Base-by-base conservation (phyloP, 2,888 invertebrate species). In the Sisyra terminalis region DNA sequence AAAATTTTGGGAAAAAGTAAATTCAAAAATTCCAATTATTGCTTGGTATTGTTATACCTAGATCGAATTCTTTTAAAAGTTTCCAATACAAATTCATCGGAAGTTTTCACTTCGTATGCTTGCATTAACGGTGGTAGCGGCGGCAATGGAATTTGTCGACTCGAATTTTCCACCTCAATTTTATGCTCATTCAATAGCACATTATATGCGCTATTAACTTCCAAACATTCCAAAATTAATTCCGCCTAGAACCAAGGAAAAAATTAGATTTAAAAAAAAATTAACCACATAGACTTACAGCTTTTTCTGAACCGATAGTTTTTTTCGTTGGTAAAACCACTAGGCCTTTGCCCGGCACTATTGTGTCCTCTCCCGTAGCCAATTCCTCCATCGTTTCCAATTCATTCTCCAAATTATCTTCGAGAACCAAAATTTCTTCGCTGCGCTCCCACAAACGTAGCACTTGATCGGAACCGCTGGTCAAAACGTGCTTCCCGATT, bases 201-300 rank as follows among this genome's bases (percentile, higher is more conserved):
- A 49, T 64, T 60, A 55, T 75, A 80, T 50, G 73, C 69, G 51
- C 70, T 69, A 14, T 78, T 75, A 40, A 89, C 70, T 44, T 86
- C 84, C 42, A 98, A 61, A 50, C 92, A 93, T 61, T 97, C 96
- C 53, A 94, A 67, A 49, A 98, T 76, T 41, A 82, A 76, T 59
- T 97, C 97, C 18, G 93, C 89, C 75, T 72, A 45, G n/a, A n/a
- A n/a, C n/a, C n/a, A n/a, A n/a, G n/a, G n/a, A n/a, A n/a, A n/a
- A n/a, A n/a, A n/a, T n/a, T n/a, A n/a, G n/a, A n/a, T n/a, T n/a
- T n/a, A n/a, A n/a, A n/a, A n/a, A n/a, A n/a, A n/a, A n/a, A n/a
- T n/a, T n/a, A n/a, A n/a, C n/a, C n/a, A n/a, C n/a, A n/a, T 35
- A 42, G 50, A 67, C 76, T 71, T 69, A 88, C 88, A 46, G 81